Percentiles rank a stretch among this genome's conserved stretches.
These are phyloP conservation scores for Heliocidaris erythrogramma DNA, from an alignment of 35 echinoderm and acorn worm species.

Conservation along the genomic window DNA sequence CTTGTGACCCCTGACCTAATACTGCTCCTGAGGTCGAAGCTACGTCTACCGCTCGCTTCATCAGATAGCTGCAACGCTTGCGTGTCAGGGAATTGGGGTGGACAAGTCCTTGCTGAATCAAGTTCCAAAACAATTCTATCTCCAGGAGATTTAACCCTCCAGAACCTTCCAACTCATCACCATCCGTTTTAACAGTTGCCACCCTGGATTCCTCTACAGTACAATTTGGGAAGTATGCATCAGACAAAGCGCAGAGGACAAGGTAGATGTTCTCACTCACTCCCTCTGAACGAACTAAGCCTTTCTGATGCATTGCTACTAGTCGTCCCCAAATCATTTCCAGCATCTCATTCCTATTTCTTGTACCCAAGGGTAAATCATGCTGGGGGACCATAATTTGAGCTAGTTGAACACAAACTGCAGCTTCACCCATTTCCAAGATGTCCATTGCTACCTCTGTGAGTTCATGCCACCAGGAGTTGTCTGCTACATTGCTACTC, in stretches of 20 bases:
- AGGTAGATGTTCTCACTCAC: conserved; percentile 63
- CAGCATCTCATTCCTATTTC: not conserved
- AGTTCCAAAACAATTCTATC: conserved; percentile 54
- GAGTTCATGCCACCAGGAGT: not conserved
- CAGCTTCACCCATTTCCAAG: conserved; percentile 39
- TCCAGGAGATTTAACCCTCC: not conserved
- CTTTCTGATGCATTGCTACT: not conserved
- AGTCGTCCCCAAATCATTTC: conserved; percentile 43
- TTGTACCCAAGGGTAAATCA: not conserved
- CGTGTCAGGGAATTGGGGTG: conserved; percentile 70
- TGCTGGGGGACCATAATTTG: not conserved
- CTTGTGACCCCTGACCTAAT: not conserved
- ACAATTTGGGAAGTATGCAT: conserved; percentile 47
- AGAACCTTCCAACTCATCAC: not conserved
- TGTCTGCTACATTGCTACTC: not conserved
- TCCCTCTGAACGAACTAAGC: not conserved
- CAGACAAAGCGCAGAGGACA: conserved; percentile 57
- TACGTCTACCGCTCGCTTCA: conserved; percentile 69
- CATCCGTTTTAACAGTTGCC: not conserved
- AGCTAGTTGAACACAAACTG: conserved; percentile 35
- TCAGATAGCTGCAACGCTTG: conserved; percentile 64
- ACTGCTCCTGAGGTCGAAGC: not conserved
- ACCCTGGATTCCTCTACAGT: not conserved
- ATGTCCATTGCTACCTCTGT: not conserved
- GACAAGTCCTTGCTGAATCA: conserved; percentile 63